Conservation (phyloP, 1,140 invertebrate genomes). For the Listronotus oregonensis region DNA sequence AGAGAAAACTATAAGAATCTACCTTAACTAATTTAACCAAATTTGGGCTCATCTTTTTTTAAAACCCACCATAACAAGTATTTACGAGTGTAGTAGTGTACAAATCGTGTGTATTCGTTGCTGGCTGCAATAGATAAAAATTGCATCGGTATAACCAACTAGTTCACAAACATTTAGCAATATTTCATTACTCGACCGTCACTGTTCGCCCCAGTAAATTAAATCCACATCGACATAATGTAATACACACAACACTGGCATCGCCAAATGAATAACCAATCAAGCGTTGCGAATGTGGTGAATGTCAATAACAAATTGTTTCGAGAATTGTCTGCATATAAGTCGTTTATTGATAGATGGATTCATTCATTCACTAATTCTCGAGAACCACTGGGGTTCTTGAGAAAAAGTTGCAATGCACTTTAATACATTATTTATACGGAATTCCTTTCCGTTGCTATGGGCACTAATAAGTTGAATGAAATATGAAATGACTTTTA, state of each 20-base stretch:
- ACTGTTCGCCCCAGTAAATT: background rate
- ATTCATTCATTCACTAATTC: slow-evolving; percentile 31
- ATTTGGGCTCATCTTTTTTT: no score
- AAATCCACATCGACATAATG: slow-evolving; percentile 2
- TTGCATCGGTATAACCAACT: no score
- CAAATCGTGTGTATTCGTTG: no score
- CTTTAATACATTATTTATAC: slow-evolving; percentile 26
- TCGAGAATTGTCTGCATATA: slow-evolving; percentile 25
- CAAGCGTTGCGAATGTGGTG: slow-evolving; percentile 11
- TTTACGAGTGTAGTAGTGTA: no score
- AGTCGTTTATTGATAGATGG: slow-evolving; percentile 32
- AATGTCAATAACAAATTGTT: slow-evolving; percentile 38
- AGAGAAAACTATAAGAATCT: no score
- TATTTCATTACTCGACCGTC: background rate
- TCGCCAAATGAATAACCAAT: slow-evolving; percentile 19
- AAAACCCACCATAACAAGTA: no score
- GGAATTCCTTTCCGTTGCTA: slow-evolving; percentile 12
- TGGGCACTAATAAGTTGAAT: background rate
- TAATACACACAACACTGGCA: slow-evolving; percentile 7
- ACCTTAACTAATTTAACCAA: no score
- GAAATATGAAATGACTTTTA: no score
- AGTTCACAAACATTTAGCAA: no score
- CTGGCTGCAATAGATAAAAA: no score
- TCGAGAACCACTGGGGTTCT: slow-evolving; percentile 10
- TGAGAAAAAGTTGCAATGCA: slow-evolving; percentile 7